Conservation (phyloP, 2,888 invertebrate species). For the Rotaria sp. region DNA sequence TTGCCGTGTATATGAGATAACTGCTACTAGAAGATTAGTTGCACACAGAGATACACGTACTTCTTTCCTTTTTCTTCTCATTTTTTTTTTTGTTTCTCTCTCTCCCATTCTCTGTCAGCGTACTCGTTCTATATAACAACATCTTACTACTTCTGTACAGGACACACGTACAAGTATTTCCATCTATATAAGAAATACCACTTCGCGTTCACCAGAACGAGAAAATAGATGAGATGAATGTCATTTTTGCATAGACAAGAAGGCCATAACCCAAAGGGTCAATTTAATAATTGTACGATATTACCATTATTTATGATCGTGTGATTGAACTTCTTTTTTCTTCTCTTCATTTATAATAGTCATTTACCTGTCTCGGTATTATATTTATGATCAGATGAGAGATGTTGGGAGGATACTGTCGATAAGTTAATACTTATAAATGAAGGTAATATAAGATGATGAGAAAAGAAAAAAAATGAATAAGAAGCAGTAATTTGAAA, state of each 20-base stretch:
- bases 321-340: not conserved
- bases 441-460: not conserved
- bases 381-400: not conserved
- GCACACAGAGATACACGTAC: not conserved
- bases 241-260: not conserved
- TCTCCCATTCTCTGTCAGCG: not conserved
- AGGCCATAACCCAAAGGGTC: not conserved
- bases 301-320: not conserved
- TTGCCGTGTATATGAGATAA: not conserved
- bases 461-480: not conserved
- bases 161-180: not conserved
- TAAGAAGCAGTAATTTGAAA: not conserved
- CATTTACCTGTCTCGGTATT: not conserved
- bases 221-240: not conserved
- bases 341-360: not conserved
- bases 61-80: not conserved
- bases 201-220: not conserved
- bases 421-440: not conserved
- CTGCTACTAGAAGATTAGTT: constrained; percentile 3
- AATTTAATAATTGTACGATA: not conserved
- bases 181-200: not conserved
- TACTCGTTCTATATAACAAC: not conserved
- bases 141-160: not conserved
- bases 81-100: not conserved
- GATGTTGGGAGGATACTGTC: not conserved